Evolutionary conservation across 2,113 vertebrate genomes (phyloP).

Genomic region (Danio rerio): GRCz12tu NC_133197.1:23009001-23009500

Average conservation of each 20-base stretch:
- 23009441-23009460: background rate
- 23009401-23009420: slow-evolving; percentile 23
- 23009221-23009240: slow-evolving; percentile 62
- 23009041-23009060: slow-evolving; percentile 46
- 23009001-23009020: too few species aligned
- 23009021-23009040: slow-evolving; percentile 33
- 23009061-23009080: slow-evolving; percentile 31
- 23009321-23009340: slow-evolving; percentile 53
- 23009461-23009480: slow-evolving; percentile 10
- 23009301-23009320: slow-evolving; percentile 58
- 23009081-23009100: background rate
- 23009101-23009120: slow-evolving; percentile 21
- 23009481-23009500: background rate
- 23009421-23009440: background rate
- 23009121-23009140: slow-evolving; percentile 28
- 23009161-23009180: slow-evolving; percentile 56
- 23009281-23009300: slow-evolving; percentile 64
- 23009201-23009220: slow-evolving; percentile 70
- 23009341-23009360: slow-evolving; percentile 23
- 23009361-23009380: background rate
- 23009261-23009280: slow-evolving; percentile 73
- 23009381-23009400: slow-evolving; percentile 20
- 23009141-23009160: slow-evolving; percentile 27
- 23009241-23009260: slow-evolving; percentile 75
- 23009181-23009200: slow-evolving; percentile 68